phyloP scores from a whole-genome alignment of 2,888 invertebrate species.

The Lordiphosa andalusiaca region DNA sequence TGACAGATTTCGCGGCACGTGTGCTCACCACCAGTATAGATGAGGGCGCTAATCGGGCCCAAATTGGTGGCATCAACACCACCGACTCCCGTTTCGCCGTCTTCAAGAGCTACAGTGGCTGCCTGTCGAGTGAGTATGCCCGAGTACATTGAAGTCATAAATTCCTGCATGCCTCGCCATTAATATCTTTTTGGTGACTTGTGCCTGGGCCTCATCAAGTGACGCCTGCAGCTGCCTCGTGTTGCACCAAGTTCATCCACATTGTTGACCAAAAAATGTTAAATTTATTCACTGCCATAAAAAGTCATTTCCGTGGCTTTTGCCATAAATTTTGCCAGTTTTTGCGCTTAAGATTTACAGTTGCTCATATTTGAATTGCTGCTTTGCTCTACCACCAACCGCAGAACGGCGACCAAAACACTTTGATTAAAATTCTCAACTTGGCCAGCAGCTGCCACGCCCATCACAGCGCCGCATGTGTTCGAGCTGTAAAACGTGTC shows the following conservation, averaged over 20 bases:
- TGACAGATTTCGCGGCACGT: conserved; percentile 86
- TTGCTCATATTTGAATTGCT: conserved; percentile 71
- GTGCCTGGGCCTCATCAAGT: conserved; percentile 47
- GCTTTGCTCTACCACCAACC: conserved; percentile 37
- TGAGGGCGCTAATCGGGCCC: conserved; percentile 89
- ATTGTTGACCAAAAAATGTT: conserved; percentile 69
- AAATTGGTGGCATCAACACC: conserved; percentile 92
- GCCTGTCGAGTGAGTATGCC: conserved; percentile 89
- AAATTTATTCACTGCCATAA: conserved; percentile 73
- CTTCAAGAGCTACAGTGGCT: conserved; percentile 93
- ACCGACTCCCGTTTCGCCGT: conserved; percentile 90
- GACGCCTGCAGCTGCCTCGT: conserved; percentile 22
- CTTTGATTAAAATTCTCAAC: conserved; percentile 62
- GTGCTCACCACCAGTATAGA: conserved; percentile 85
- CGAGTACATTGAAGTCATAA: conserved; percentile 38
- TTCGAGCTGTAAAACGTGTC: conserved; percentile 48
- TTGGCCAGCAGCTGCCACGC: conserved; percentile 28
- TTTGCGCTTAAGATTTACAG: conserved; percentile 68
- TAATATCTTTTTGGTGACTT: conserved; percentile 54
- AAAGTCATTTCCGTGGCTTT: conserved; percentile 73
- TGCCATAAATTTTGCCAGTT: conserved; percentile 72
- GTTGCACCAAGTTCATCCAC: conserved; percentile 36
- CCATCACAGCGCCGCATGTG: conserved; percentile 41
- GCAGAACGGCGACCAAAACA: conserved; percentile 36
- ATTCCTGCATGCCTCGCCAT: conserved; percentile 49